phyloP scores from a whole-genome alignment of 2,113 vertebrate genomes.

The Macaca mulatta region DNA sequence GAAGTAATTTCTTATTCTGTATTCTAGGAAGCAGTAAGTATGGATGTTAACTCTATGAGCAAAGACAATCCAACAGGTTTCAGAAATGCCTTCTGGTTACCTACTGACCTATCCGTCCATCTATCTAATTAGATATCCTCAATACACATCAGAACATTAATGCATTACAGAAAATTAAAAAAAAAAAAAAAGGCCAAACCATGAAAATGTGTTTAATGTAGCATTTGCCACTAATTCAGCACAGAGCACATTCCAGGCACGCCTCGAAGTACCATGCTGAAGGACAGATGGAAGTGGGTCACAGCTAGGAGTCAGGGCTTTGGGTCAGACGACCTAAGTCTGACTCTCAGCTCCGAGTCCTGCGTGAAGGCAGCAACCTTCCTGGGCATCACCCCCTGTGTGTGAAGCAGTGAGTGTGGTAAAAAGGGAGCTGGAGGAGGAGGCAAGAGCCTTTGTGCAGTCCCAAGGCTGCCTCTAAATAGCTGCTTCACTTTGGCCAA shows the following conservation, averaged over 20 bases:
- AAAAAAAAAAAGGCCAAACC: background rate
- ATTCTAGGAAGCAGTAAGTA: background rate
- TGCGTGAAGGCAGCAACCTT: background rate
- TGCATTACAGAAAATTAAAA: background rate
- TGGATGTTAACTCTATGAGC: fast-evolving
- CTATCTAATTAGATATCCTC: background rate
- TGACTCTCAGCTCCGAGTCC: background rate
- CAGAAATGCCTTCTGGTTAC: background rate
- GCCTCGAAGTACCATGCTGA: background rate
- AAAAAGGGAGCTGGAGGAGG: background rate
- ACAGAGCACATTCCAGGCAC: background rate
- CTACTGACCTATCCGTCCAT: background rate
- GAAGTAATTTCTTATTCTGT: background rate
- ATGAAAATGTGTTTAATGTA: background rate
- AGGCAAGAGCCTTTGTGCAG: background rate
- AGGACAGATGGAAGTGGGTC: background rate
- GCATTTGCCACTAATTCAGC: background rate
- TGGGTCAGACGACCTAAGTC: background rate
- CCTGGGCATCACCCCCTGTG: background rate
- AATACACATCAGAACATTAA: fast-evolving
- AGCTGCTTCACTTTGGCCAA: background rate
- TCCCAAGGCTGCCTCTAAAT: background rate
- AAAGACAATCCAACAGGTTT: fast-evolving
- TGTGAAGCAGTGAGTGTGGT: fast-evolving
- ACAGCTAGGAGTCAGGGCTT: fast-evolving